Evolutionary conservation across 2,888 invertebrate species (phyloP).

Genomic region (Chymomyza amoena): DNA sequence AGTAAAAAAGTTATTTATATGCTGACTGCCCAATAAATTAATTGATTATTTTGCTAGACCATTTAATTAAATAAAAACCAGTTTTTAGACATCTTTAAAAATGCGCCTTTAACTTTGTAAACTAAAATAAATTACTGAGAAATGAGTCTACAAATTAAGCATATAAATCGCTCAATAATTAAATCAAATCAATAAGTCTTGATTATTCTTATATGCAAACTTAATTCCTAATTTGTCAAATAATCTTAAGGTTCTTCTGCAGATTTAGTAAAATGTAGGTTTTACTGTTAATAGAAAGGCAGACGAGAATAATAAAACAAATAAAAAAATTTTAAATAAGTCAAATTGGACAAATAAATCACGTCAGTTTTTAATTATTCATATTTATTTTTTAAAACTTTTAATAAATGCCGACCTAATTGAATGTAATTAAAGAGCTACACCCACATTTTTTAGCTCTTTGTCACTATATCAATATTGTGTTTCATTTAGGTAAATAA

Average conservation of each 20-base stretch:
- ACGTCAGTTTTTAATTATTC: not conserved
- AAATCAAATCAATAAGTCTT: not conserved
- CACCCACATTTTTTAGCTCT: not conserved
- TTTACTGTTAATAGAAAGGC: not conserved
- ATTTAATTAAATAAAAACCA: not conserved
- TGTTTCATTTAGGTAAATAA: not conserved
- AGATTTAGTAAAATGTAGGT: not conserved
- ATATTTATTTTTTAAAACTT: not conserved
- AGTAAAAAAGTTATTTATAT: not conserved
- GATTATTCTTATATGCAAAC: not conserved
- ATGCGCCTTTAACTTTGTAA: not conserved
- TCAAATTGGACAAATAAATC: not conserved
- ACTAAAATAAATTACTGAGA: not conserved
- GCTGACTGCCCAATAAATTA: not conserved
- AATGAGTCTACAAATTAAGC: not conserved
- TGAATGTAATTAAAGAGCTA: not conserved
- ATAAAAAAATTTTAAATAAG: not conserved
- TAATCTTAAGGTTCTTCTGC: not conserved
- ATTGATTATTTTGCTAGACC: not conserved
- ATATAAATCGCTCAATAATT: not conserved
- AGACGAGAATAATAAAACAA: not conserved
- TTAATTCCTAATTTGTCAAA: not conserved
- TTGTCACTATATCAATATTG: not conserved
- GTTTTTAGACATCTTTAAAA: not conserved
- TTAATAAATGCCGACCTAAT: not conserved